Evolutionary conservation across 1,140 invertebrate genomes (phyloP).

Genomic region (Choristoneura fumiferana): DNA sequence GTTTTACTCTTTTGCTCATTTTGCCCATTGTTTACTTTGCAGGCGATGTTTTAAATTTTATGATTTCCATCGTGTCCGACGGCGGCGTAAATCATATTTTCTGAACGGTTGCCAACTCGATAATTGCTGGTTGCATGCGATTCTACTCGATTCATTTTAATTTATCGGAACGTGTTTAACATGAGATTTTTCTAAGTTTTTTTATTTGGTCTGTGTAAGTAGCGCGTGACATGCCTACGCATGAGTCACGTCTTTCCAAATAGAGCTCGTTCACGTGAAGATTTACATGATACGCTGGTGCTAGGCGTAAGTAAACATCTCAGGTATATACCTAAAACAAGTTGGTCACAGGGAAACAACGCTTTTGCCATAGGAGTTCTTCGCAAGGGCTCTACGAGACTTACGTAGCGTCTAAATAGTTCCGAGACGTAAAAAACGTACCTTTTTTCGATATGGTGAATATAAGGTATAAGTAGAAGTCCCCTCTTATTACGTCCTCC

Average conservation of each 20-base stretch:
- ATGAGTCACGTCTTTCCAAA: conserved; percentile 1
- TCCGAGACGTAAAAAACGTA: no score
- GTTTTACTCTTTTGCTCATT: conserved; percentile 53
- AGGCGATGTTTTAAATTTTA: conserved; percentile 68
- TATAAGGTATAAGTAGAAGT: no score
- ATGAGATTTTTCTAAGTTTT: conserved; percentile 28
- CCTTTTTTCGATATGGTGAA: no score
- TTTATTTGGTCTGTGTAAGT: conserved; percentile 30
- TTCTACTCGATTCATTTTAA: conserved; percentile 54
- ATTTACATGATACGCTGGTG: conserved; percentile 32
- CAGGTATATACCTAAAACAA: no score
- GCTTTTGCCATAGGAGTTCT: conserved; percentile 51
- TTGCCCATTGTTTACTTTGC: conserved; percentile 75
- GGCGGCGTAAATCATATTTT: conserved; percentile 54
- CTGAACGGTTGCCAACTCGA: conserved; percentile 69
- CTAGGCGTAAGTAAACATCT: conserved; percentile 50
- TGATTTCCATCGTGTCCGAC: conserved; percentile 65
- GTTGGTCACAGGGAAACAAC: conserved; percentile 39
- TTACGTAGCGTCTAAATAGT: no score
- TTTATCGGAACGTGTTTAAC: conserved; percentile 47
- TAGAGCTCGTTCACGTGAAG: conserved; percentile 23
- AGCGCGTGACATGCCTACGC: conserved; percentile 1
- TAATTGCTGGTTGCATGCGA: conserved; percentile 56
- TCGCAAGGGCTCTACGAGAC: conserved; percentile 22
- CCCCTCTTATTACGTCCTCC: conserved; percentile 23